phyloP scores from a whole-genome alignment of 2,888 invertebrate species.

The Lithophane ornitopus region DNA sequence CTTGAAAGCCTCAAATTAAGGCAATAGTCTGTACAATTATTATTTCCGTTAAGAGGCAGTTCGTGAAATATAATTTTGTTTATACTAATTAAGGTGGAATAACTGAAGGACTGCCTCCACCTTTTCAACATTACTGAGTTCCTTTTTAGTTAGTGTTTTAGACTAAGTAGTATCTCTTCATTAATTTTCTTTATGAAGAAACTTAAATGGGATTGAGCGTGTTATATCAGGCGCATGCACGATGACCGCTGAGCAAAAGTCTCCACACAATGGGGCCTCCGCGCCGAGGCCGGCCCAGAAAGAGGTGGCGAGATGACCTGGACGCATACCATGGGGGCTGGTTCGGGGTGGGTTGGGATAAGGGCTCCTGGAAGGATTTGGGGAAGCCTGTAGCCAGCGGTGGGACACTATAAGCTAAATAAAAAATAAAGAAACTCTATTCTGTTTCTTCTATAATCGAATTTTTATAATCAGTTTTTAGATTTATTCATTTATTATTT shows the following conservation, averaged over 20 bases:
- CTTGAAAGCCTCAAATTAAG: slow-evolving; percentile 50
- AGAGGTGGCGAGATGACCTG: background rate
- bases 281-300: background rate
- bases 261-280: background rate
- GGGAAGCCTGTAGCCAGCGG: too few species aligned
- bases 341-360: background rate
- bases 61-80: slow-evolving; percentile 61
- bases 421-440: too few species aligned
- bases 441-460: too few species aligned
- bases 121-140: slow-evolving; percentile 15
- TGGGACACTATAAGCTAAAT: too few species aligned
- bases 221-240: background rate
- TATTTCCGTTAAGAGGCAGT: slow-evolving; percentile 32
- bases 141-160: background rate
- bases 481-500: too few species aligned
- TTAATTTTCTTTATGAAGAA: background rate
- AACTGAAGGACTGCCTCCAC: slow-evolving; percentile 10
- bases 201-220: background rate
- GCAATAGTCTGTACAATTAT: slow-evolving; percentile 46
- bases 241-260: background rate
- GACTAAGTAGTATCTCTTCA: background rate
- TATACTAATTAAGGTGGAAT: slow-evolving; percentile 45
- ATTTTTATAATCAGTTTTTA: background rate
- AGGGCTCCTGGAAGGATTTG: background rate
- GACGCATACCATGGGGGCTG: too few species aligned